Percentiles rank a stretch among this genome's conserved stretches.
Conservation (phyloP, 1,140 invertebrate species). For the Drosophila sturtevanti region DNA sequence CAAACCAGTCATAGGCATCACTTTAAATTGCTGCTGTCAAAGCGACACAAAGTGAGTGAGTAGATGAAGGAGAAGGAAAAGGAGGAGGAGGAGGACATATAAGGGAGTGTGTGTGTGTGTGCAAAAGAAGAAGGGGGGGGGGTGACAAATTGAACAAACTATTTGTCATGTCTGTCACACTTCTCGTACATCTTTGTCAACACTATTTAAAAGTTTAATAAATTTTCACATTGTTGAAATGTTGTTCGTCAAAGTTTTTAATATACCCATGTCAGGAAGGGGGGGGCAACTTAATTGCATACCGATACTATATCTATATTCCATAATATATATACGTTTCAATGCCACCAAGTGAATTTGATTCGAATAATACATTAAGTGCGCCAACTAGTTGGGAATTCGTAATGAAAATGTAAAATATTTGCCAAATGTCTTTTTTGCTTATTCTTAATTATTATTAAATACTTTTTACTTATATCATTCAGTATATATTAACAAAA, state of each 20-base stretch:
- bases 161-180: conserved; percentile 78
- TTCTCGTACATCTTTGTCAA: conserved; percentile 77
- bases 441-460: too few relatives aligned
- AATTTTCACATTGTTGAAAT: conserved; percentile 68
- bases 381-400: too few relatives aligned
- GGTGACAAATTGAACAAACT: conserved; percentile 38
- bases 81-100: neutral
- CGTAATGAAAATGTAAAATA: too few relatives aligned
- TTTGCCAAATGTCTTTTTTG: too few relatives aligned
- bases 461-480: too few relatives aligned
- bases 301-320: too few relatives aligned
- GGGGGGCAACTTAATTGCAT: neutral
- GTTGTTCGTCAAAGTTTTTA: conserved; percentile 52
- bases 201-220: conserved; percentile 76
- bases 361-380: too few relatives aligned
- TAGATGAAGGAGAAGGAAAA: neutral
- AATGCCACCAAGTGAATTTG: too few relatives aligned
- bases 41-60: conserved; percentile 28
- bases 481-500: neutral
- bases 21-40: conserved; percentile 78
- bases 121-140: neutral
- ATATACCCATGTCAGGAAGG: conserved; percentile 36
- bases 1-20: conserved; percentile 35
- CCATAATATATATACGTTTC: too few relatives aligned
- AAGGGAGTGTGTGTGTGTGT: neutral